Evolutionary conservation across 2,113 vertebrate species (phyloP).

Genomic region (Tyto alba): DNA sequence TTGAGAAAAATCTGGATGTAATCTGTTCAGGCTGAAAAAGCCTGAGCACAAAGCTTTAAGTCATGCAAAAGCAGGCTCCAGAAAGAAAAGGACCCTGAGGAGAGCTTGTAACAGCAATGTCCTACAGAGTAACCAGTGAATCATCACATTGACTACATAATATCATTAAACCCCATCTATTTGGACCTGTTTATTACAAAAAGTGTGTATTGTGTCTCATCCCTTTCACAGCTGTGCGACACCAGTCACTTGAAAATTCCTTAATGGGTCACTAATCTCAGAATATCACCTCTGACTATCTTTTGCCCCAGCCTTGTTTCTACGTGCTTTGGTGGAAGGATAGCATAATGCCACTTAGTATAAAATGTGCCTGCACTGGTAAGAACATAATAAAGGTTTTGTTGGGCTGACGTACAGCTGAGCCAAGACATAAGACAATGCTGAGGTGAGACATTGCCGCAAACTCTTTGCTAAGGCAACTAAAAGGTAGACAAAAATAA

Average conservation of each 20-base stretch:
- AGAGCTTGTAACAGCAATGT: neutral
- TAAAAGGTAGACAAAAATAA: constrained; percentile 10
- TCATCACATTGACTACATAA: neutral
- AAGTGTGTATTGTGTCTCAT: neutral
- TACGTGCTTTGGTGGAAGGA: neutral
- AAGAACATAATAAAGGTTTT: neutral
- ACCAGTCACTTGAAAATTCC: neutral
- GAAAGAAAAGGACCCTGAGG: neutral
- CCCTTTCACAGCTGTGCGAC: neutral
- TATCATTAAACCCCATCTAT: neutral
- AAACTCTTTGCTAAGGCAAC: neutral
- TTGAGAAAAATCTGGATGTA: neutral
- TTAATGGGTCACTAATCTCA: neutral
- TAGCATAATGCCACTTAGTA: neutral
- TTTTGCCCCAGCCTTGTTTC: neutral
- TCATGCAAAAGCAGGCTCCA: neutral
- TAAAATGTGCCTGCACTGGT: neutral
- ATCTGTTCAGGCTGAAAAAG: neutral
- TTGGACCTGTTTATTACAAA: neutral
- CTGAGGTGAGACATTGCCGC: neutral
- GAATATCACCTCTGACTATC: neutral
- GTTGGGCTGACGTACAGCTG: neutral
- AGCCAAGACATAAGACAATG: neutral
- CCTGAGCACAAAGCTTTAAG: neutral
- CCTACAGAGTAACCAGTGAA: neutral